These are phyloP conservation scores for Cantharis lateralis DNA, from an alignment of 2,888 invertebrate species.

Conservation along the genomic window DNA sequence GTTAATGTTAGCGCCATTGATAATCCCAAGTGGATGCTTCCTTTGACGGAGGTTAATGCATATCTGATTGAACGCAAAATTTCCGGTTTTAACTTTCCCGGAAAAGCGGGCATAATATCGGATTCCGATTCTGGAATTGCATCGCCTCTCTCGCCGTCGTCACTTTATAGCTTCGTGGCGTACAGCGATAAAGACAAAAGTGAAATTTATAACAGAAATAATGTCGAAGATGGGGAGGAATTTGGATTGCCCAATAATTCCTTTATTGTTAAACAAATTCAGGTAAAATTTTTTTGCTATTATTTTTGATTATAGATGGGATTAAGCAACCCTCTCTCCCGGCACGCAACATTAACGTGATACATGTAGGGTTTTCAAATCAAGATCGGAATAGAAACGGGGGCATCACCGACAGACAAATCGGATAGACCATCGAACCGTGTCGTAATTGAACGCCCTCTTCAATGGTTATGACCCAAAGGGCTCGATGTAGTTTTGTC, in stretches of 20 bases:
- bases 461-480: slow-evolving; percentile 37
- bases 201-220: neutral
- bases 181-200: slow-evolving; percentile 38
- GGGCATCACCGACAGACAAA: slow-evolving; percentile 36
- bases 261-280: neutral
- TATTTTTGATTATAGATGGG: slow-evolving; percentile 1
- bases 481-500: slow-evolving; percentile 30
- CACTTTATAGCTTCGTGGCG: slow-evolving; percentile 48
- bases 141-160: slow-evolving; percentile 53
- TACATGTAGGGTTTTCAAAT: slow-evolving; percentile 25
- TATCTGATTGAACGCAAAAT: slow-evolving; percentile 34
- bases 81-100: slow-evolving; percentile 23
- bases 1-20: slow-evolving; percentile 2
- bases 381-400: slow-evolving; percentile 15
- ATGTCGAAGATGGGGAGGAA: neutral
- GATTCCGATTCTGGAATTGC: slow-evolving; percentile 56
- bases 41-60: slow-evolving; percentile 28
- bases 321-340: slow-evolving; percentile 14
- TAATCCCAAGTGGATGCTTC: slow-evolving; percentile 21
- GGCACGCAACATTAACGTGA: slow-evolving; percentile 34
- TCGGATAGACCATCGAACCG: slow-evolving; percentile 44
- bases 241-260: neutral
- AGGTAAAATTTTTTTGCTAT: neutral
- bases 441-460: slow-evolving; percentile 43
- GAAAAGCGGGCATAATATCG: slow-evolving; percentile 50